Conservation (phyloP, 2,113 vertebrate genomes). For the Callopanchax toddi region DNA sequence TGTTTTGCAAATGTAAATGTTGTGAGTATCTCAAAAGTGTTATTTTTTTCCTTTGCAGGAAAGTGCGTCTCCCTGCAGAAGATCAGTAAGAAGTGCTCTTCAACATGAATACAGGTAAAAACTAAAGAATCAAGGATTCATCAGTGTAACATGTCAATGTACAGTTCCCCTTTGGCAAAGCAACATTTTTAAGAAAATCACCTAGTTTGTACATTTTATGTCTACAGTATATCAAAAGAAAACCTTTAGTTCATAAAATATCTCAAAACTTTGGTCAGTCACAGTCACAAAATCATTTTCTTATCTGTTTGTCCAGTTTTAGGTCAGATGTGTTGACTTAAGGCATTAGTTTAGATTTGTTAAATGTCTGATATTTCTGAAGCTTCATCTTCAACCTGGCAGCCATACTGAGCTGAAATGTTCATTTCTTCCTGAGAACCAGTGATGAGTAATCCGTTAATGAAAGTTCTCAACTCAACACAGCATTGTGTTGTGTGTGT, state of each 20-base stretch:
- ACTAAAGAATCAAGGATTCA: not conserved
- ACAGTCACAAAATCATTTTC: no score
- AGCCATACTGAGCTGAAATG: constrained; percentile 25
- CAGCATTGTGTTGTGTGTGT: not conserved
- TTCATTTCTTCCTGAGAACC: constrained; percentile 35
- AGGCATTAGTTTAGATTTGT: no score
- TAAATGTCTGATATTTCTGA: no score
- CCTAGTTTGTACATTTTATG: no score
- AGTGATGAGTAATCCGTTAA: constrained; percentile 28
- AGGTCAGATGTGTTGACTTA: no score
- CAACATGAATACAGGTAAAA: constrained; percentile 84
- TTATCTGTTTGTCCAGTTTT: no score
- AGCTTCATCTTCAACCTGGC: constrained; percentile 38
- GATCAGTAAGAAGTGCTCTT: constrained; percentile 68
- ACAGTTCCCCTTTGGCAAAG: no score
- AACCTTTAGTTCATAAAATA: no score
- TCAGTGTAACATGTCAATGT: constrained; percentile 4
- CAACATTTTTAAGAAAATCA: no score
- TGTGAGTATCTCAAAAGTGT: not conserved
- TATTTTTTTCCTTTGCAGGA: constrained; percentile 67
- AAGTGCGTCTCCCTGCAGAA: constrained; percentile 56
- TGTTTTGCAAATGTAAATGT: not conserved
- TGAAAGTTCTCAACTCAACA: constrained; percentile 11
- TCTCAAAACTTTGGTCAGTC: no score
- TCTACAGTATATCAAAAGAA: no score